phyloP scores from a whole-genome alignment of 2,888 invertebrate genomes.

The Drosophila quinaria region DNA sequence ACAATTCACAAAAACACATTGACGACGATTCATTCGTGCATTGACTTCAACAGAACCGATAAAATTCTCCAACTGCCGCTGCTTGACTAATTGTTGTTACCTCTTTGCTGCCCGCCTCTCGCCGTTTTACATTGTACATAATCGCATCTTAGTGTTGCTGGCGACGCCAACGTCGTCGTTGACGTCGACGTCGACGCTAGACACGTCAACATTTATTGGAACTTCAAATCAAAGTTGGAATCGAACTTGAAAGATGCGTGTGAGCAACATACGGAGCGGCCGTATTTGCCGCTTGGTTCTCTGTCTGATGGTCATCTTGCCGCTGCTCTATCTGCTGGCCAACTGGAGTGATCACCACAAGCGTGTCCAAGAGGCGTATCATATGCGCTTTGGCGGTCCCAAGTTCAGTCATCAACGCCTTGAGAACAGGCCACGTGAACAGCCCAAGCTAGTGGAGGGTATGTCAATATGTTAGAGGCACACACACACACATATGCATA shows the following conservation, averaged over 20 bases:
- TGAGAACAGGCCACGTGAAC: slow-evolving; percentile 80
- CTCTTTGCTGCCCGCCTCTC: slow-evolving; percentile 10
- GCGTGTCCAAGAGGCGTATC: slow-evolving; percentile 81
- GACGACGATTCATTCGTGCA: slow-evolving; percentile 27
- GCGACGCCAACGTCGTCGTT: slow-evolving; percentile 11
- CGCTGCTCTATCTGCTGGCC: slow-evolving; percentile 88
- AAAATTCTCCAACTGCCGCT: slow-evolving; percentile 34
- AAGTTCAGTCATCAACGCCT: slow-evolving; percentile 73
- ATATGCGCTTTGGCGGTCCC: slow-evolving; percentile 75
- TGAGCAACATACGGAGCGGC: slow-evolving; percentile 88
- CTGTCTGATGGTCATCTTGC: slow-evolving; percentile 87
- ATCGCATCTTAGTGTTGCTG: slow-evolving; percentile 11
- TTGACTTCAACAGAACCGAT: slow-evolving; percentile 35
- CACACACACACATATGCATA: neutral
- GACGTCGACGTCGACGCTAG: slow-evolving; percentile 24
- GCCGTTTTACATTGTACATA: slow-evolving; percentile 33
- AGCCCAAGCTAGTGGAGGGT: slow-evolving; percentile 85
- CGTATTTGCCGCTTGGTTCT: slow-evolving; percentile 87
- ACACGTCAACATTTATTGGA: slow-evolving; percentile 49
- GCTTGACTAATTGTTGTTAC: slow-evolving; percentile 34
- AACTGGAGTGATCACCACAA: slow-evolving; percentile 87
- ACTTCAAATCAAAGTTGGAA: neutral
- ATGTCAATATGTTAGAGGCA: slow-evolving; percentile 39
- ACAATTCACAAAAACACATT: slow-evolving; percentile 25
- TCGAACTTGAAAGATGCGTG: slow-evolving; percentile 86